These are phyloP conservation scores for Tamandua tetradactyla DNA, from an alignment of 2,797 vertebrate genomes.

Conservation along the genomic window DNA sequence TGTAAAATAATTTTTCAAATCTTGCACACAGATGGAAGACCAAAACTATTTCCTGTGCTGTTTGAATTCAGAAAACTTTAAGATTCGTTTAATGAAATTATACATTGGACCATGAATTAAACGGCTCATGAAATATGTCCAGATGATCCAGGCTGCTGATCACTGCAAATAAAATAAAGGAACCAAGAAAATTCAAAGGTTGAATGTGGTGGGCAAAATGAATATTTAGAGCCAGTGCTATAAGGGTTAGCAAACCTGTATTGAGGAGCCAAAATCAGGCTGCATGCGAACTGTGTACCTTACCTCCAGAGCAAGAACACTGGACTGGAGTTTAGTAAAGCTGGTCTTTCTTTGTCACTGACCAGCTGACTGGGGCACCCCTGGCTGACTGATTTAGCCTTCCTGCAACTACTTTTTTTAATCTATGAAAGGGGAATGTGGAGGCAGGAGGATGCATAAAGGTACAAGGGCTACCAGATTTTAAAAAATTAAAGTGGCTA, in stretches of 20 bases:
- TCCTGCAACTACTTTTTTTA: not conserved
- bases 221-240: accelerated
- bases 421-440: not conserved
- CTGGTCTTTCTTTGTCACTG: not conserved
- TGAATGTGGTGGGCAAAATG: not conserved
- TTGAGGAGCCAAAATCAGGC: not conserved
- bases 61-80: constrained; percentile 24
- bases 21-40: not conserved
- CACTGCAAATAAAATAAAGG: not conserved
- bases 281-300: not conserved
- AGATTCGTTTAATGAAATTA: not conserved
- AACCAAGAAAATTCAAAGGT: not conserved
- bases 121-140: not conserved
- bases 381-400: not conserved
- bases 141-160: not conserved
- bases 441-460: not conserved
- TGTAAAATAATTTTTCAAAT: constrained; percentile 15
- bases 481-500: not conserved
- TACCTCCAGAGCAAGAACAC: not conserved
- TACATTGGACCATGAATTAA: not conserved
- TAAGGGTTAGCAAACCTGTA: not conserved
- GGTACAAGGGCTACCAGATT: not conserved
- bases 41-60: not conserved
- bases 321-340: not conserved
- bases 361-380: not conserved